Evolutionary conservation across 2,888 invertebrate species (phyloP).

Genomic region (Andricus curvator): DNA sequence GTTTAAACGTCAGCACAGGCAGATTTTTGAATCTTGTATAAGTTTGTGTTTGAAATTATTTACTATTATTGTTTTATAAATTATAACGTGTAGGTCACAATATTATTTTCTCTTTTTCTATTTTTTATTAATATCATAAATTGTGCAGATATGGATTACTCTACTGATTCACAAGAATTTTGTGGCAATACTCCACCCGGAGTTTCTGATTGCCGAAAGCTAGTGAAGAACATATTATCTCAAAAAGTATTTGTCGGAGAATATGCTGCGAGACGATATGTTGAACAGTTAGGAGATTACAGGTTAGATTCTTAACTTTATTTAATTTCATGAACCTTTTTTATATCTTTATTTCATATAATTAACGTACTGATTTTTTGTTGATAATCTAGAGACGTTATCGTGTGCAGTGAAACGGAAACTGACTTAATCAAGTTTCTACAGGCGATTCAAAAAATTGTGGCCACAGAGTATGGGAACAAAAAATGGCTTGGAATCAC

Average conservation of each 20-base stretch:
- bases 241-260: constrained; percentile 64
- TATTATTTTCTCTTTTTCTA: not conserved
- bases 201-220: not conserved
- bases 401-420: constrained; percentile 61
- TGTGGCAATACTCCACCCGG: not conserved
- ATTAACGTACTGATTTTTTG: constrained; percentile 27
- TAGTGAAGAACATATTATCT: constrained; percentile 45
- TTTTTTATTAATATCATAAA: not conserved
- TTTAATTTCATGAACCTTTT: not conserved
- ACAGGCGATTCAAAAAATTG: constrained; percentile 51
- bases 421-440: constrained; percentile 56
- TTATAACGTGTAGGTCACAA: not conserved
- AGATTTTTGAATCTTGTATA: no score
- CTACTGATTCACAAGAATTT: constrained; percentile 3
- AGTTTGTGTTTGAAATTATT: no score
- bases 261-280: constrained; percentile 64
- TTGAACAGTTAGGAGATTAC: constrained; percentile 59
- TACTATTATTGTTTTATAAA: not conserved
- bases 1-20: no score
- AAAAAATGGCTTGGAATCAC: constrained; percentile 64
- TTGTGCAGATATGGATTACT: constrained; percentile 3
- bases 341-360: not conserved
- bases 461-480: constrained; percentile 49
- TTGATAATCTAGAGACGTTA: constrained; percentile 60
- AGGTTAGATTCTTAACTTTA: constrained; percentile 54